These are phyloP conservation scores for Hippocampus zosterae DNA, from an alignment of 2,113 vertebrate genomes.

Conservation along the genomic window DNA sequence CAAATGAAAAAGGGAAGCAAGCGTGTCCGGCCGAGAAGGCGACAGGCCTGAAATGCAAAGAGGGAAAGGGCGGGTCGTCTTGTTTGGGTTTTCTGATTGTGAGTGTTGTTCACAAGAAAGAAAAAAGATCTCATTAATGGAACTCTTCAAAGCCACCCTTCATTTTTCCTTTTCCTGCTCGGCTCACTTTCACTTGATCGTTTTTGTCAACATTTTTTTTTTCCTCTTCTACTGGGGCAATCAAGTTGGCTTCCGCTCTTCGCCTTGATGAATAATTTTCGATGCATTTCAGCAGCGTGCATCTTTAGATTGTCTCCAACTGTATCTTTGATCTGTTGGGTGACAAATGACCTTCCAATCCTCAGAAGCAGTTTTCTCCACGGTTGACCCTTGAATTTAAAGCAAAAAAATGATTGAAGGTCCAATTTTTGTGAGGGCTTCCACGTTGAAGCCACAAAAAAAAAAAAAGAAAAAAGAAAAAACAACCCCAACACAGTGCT, in stretches of 20 bases:
- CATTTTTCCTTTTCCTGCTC: background rate
- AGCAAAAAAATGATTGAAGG: no score
- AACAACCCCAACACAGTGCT: no score
- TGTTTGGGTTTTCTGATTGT: background rate
- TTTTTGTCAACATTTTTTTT: background rate
- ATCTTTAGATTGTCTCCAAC: no score
- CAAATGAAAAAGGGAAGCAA: background rate
- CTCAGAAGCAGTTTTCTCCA: background rate
- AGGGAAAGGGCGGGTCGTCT: background rate
- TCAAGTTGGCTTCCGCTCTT: conserved; percentile 2
- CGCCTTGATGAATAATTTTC: background rate
- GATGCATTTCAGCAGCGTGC: no score
- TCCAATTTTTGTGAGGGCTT: no score
- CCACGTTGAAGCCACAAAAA: no score
- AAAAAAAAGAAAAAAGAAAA: no score
- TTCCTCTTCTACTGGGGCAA: background rate
- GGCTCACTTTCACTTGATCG: background rate
- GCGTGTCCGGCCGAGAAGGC: background rate
- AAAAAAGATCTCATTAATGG: background rate
- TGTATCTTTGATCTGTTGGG: no score
- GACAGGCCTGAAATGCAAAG: background rate
- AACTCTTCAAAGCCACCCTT: background rate
- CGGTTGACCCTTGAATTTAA: background rate
- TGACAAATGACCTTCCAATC: background rate
- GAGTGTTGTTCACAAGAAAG: background rate